phyloP scores from a whole-genome alignment of 2,888 invertebrate genomes.

The Ennomos quercinarius region DNA sequence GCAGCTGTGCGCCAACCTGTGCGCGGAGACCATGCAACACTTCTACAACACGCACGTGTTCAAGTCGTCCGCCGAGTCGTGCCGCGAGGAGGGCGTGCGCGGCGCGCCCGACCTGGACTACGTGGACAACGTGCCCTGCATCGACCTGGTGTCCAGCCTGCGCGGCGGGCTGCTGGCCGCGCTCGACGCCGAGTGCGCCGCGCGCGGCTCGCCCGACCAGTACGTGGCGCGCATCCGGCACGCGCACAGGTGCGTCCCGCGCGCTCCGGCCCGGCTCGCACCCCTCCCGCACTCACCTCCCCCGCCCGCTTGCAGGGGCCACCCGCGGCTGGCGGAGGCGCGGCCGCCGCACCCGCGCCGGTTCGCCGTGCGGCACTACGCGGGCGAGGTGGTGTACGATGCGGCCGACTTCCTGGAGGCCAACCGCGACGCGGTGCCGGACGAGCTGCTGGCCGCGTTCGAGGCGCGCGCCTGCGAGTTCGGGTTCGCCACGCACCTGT shows the following conservation, averaged over 20 bases:
- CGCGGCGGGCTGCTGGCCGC: constrained; percentile 96
- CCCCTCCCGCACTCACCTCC: background rate
- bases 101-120: constrained; percentile 96
- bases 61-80: constrained; percentile 96
- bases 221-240: constrained; percentile 69
- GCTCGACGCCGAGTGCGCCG: constrained; percentile 96
- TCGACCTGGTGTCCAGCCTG: constrained; percentile 97
- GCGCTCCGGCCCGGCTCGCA: background rate
- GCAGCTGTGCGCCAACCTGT: constrained; percentile 97
- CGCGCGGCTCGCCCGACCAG: constrained; percentile 88
- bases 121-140: constrained; percentile 97
- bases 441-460: constrained; percentile 96
- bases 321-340: constrained; percentile 92
- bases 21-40: constrained; percentile 99
- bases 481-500: constrained; percentile 98
- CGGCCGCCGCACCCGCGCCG: constrained; percentile 91
- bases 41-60: constrained; percentile 99
- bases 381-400: constrained; percentile 92
- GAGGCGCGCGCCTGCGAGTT: constrained; percentile 97
- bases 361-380: constrained; percentile 96
- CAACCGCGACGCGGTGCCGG: constrained; percentile 96
- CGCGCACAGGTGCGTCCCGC: constrained; percentile 62
- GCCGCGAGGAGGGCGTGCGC: constrained; percentile 96
- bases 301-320: constrained; percentile 84
- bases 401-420: constrained; percentile 95